Evolutionary conservation across 2,888 invertebrate species (phyloP), one percentile per base, ranked within the genome.

Genomic region (Leucoma salicis): DNA sequence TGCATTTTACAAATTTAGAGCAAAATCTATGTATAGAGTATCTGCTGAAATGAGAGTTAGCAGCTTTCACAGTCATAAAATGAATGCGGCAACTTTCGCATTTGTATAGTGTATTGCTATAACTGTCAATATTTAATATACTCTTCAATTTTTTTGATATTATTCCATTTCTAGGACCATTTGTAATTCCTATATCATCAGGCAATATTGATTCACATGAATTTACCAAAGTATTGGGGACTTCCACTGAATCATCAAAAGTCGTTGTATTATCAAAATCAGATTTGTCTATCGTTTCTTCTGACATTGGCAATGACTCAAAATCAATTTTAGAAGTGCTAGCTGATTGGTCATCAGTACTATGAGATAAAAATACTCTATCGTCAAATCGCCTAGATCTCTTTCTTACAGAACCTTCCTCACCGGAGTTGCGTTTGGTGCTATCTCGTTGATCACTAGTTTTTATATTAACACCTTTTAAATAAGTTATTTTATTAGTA

Each of bases 41-140:
- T 1, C 27, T n/a, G 8, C 25, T 41, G 0, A 32, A 1, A 5
- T 58, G 58, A 3, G 44, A 49, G 1, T 39, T n/a, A 0, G 46
- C 25, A 0, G 58, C 44, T 0, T 6, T 0, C 0, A 36, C 33
- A 2, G 45, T 51, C 33, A 58, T 33, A 4, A 35, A 58, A 14
- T 62, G 48, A 1, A 46, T 31, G 0, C 29, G 10, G 2, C 58
- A 58, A 0, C 10, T 0, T 0, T 11, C 11, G 14, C 62, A 58
- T 33, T 31, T 48, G 4, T 32, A 58, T 0, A 58, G 10, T 1
- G n/a, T 12, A 0, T 42, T 33, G 3, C 14, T 29, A 1, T 58
- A 58, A 0, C 25, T 37, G 1, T 39, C 14, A 0, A 48, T 25
- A 0, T 40, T 0, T 0, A 61, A 32, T 31, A 36, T 31, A 0